These are phyloP conservation scores for Brachyhypopomus occidentalis DNA, from an alignment of 2,113 vertebrate species.

Conservation along the genomic window DNA sequence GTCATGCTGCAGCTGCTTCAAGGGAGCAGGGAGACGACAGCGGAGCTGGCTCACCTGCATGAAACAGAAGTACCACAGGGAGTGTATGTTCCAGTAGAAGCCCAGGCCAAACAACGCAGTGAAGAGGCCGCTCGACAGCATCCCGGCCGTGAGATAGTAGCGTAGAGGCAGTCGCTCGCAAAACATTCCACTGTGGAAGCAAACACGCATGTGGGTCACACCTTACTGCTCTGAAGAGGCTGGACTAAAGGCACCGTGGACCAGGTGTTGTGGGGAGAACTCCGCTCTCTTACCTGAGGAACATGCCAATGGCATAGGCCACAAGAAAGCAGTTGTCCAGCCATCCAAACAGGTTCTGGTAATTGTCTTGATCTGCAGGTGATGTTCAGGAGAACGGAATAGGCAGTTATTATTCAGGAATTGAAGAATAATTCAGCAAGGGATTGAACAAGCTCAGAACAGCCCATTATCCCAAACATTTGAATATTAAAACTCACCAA, in stretches of 20 bases:
- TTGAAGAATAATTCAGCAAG: no score
- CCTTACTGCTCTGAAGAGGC: neutral
- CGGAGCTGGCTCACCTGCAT: slow-evolving; percentile 80
- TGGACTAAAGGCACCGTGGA: neutral
- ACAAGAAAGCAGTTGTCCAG: slow-evolving; percentile 95
- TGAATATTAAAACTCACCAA: slow-evolving; percentile 78
- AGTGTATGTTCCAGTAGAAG: slow-evolving; percentile 91
- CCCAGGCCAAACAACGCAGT: slow-evolving; percentile 87
- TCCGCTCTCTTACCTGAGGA: slow-evolving; percentile 82
- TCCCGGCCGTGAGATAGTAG: slow-evolving; percentile 88
- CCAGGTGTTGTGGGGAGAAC: neutral
- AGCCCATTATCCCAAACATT: neutral
- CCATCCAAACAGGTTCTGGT: slow-evolving; percentile 85
- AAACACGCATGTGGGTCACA: neutral
- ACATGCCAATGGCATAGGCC: slow-evolving; percentile 96
- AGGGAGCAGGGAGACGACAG: no score
- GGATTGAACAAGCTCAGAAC: neutral
- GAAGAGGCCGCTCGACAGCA: slow-evolving; percentile 90
- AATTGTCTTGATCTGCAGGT: slow-evolving; percentile 84
- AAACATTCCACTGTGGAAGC: slow-evolving; percentile 84
- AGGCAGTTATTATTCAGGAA: no score
- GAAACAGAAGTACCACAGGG: slow-evolving; percentile 87
- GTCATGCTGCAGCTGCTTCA: neutral
- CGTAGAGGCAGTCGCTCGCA: slow-evolving; percentile 94
- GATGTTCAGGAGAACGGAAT: neutral